Base-by-base conservation (phyloP, 2,113 vertebrate genomes). In the Boleophthalmus pectinirostris region DNA sequence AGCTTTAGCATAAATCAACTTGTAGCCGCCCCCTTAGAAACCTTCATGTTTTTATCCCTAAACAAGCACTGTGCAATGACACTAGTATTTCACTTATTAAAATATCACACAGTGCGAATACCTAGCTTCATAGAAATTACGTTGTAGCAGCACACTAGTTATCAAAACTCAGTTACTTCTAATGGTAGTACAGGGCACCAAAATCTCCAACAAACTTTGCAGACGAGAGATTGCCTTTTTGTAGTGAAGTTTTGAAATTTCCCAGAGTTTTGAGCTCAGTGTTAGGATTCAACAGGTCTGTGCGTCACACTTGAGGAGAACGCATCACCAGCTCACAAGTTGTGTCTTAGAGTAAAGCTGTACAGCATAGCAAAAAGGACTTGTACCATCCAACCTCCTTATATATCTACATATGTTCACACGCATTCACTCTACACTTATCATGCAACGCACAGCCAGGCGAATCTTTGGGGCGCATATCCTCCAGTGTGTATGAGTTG, bases 401-500 rank as follows among this genome's bases (percentile, higher is more conserved):
- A 18, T 33, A 38, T 66, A 66, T 45, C 35, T 24, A 47, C 65
- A 66, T 47, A 51, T 69, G 53, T 45, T 75, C 63, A 66, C 8
- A 78, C 21, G 70, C 38, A 77, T 58, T 74, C 70, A 72, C 65
- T 25, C 5, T 14, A 80, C 71, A 84, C n/a, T 14, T 66, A 21
- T 61, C 43, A 75, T 60, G 56, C 81, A 71, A 29, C 66, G 84
- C 56, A 80, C 25, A 74, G 66, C 81, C 85, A 83, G 82, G 82
- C 85, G 79, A 86, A 82, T 86, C 85, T 89, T 89, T 74, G 64
- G 81, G 84, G 80, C 70, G 69, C 76, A 75, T 85, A 84, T 89
- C 90, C 88, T 90, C 86, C 84, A 89, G 89, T 92, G 87, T 91
- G 92, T 94, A 92, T 92, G 91, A 93, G 84, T 93, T 91, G 92